Conservation (phyloP, 1,140 invertebrate genomes). For the Sarcophaga bullata region DNA sequence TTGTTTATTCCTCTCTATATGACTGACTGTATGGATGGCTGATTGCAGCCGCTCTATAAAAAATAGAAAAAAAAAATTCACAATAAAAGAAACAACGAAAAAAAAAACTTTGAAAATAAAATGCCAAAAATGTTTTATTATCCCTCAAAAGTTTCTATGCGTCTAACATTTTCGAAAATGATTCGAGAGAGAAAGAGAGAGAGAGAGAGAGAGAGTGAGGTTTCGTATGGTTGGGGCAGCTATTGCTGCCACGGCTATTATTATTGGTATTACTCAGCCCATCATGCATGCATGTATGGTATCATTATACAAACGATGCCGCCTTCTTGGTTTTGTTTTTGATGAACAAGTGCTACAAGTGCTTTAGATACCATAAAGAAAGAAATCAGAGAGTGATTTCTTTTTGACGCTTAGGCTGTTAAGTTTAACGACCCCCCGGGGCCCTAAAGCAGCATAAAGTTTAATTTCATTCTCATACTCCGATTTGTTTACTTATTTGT, state of each 20-base stretch:
- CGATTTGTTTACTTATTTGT: too few species aligned
- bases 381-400: constrained; percentile 1
- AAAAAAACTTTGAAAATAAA: neutral
- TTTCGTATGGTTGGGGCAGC: too few species aligned
- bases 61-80: neutral
- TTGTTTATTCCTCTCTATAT: neutral
- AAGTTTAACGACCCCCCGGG: constrained; percentile 46
- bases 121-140: constrained; percentile 38
- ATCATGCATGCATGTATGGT: neutral
- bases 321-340: neutral
- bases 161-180: constrained; percentile 5
- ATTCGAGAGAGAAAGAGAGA: neutral
- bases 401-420: constrained; percentile 43
- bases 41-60: constrained; percentile 30
- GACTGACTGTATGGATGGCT: constrained; percentile 30
- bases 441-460: constrained; percentile 41
- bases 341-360: constrained; percentile 27
- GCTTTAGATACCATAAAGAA: constrained; percentile 34
- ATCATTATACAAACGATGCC: too few species aligned
- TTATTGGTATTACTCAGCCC: neutral
- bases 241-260: neutral
- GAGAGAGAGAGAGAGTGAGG: too few species aligned
- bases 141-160: constrained; percentile 13
- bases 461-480: constrained; percentile 39
- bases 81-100: too few species aligned